Evolutionary conservation across 1,140 invertebrate genomes (phyloP).

Genomic region (roundworm (Caenorhabditis elegans)): DNA sequence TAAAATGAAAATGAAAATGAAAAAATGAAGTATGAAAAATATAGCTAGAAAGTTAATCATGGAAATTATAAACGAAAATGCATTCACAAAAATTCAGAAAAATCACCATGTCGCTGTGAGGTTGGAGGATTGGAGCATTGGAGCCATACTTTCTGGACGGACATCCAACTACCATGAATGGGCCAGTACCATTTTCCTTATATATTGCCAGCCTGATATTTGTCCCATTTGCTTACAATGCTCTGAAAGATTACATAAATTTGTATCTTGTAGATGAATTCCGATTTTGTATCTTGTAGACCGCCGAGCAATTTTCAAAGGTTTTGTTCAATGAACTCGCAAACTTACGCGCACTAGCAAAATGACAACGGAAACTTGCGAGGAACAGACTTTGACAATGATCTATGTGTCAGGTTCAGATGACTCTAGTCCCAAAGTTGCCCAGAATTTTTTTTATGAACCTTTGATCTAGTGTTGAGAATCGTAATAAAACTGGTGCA

Average conservation of each 20-base stretch:
- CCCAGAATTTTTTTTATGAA: too few relatives aligned
- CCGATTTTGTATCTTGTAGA: constrained; percentile 11
- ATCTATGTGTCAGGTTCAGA: neutral
- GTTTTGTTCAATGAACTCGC: neutral
- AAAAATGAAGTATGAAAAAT: neutral
- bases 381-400: neutral
- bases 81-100: neutral
- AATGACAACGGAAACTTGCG: neutral
- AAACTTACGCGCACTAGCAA: neutral
- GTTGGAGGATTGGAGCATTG: too few relatives aligned
- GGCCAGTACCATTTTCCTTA: neutral
- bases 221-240: neutral
- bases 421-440: too few relatives aligned
- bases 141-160: too few relatives aligned
- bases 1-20: neutral
- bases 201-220: neutral
- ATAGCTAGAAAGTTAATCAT: neutral
- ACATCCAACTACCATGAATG: neutral
- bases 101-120: too few relatives aligned
- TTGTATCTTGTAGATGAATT: too few relatives aligned
- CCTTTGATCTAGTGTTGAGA: too few relatives aligned
- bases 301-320: neutral
- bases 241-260: constrained; percentile 2
- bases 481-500: too few relatives aligned
- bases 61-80: neutral